Percentiles rank a stretch among this genome's conserved stretches.
These are phyloP conservation scores for Liopterus haemorrhoidalis DNA, from an alignment of 2,888 invertebrate genomes.

Conservation along the genomic window DNA sequence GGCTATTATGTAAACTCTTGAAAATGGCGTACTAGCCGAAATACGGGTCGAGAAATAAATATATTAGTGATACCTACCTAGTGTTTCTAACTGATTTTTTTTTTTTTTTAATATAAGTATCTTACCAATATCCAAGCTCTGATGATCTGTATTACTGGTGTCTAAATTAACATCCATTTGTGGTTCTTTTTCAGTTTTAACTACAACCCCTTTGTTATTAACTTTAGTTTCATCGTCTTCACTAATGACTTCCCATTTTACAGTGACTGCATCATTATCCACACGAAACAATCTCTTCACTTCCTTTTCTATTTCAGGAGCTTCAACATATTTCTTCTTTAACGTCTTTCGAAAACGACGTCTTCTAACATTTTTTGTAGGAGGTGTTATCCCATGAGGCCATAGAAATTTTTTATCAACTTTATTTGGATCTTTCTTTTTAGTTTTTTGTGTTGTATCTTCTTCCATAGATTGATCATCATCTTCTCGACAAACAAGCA, in stretches of 20 bases:
- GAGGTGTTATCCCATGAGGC: constrained; percentile 95
- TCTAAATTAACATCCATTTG: constrained; percentile 41
- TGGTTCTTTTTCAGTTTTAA: constrained; percentile 44
- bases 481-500: constrained; percentile 84
- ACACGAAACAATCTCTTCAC: constrained; percentile 84
- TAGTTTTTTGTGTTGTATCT: constrained; percentile 70
- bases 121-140: constrained; percentile 47
- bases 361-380: constrained; percentile 90
- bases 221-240: constrained; percentile 71
- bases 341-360: constrained; percentile 89
- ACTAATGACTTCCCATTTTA: constrained; percentile 83
- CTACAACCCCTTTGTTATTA: constrained; percentile 43
- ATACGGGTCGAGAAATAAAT: too few relatives aligned
- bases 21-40: too few relatives aligned
- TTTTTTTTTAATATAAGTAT: too few relatives aligned
- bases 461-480: constrained; percentile 74
- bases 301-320: constrained; percentile 97
- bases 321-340: constrained; percentile 94
- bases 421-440: constrained; percentile 70
- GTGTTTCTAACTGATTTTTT: too few relatives aligned
- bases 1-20: too few relatives aligned
- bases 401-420: constrained; percentile 89
- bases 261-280: constrained; percentile 85
- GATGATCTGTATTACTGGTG: constrained; percentile 41
- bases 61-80: too few relatives aligned